Conservation (phyloP, 2,797 vertebrate species). For the Cossypha niveicapilla region DNA sequence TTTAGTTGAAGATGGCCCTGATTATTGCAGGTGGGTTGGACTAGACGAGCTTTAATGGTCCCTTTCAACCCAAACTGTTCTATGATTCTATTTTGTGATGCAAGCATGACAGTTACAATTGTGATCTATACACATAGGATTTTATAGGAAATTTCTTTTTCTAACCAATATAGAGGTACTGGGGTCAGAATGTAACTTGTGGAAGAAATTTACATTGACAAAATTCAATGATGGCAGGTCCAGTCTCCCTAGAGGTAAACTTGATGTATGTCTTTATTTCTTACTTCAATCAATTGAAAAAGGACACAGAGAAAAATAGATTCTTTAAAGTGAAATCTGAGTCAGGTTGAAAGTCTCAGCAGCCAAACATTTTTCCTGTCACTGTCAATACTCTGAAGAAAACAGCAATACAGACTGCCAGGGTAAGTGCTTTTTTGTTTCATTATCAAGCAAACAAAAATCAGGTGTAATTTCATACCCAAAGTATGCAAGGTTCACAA, state of each 20-base stretch:
- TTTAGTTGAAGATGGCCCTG: neutral
- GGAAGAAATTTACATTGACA: neutral
- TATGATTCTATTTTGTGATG: neutral
- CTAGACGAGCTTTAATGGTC: neutral
- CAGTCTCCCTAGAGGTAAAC: neutral
- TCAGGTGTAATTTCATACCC: neutral
- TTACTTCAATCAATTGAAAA: neutral
- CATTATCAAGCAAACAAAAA: neutral
- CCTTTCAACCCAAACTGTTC: neutral
- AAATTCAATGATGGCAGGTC: neutral
- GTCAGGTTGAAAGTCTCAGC: neutral
- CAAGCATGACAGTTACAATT: neutral
- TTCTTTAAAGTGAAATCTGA: neutral
- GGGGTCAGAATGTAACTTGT: neutral
- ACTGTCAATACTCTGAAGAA: neutral
- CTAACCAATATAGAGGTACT: neutral
- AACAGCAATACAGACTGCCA: neutral
- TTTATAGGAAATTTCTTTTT: neutral
- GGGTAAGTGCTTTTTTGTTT: neutral
- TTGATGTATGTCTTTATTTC: neutral
- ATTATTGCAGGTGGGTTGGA: neutral
- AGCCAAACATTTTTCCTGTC: neutral
- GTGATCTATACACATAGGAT: neutral
- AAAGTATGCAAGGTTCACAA: neutral
- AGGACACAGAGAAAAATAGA: neutral